Base-by-base conservation (phyloP, 2,888 invertebrate genomes). In the Pammene fasciana region DNA sequence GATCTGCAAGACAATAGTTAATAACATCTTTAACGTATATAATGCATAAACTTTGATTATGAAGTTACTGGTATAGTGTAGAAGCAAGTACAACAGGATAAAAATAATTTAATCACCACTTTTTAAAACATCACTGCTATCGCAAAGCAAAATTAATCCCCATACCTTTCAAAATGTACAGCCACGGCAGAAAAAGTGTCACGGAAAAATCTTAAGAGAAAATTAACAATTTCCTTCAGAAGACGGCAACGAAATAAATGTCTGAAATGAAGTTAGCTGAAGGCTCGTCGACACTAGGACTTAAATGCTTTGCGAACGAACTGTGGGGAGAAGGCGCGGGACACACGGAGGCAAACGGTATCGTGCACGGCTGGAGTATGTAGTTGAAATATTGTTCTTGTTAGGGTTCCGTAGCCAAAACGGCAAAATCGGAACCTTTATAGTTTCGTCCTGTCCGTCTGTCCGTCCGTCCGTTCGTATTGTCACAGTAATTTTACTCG, bases 211-310 rank as follows among this genome's bases (percentile, higher is more conserved):
- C 48, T 50, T 68, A 0, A 6, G 14, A 36, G 48, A 36, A 67
- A 65, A 59, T 43, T 41, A 18, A 11, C 48, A 62, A 68, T 34
- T 68, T 56, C 54, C 61, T 62, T 18, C 55, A 56, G 50, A 16
- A 36, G 43, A 26, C 26, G 14, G 41, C 48, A 57, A 64, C 36
- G 48, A 57, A 62, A 68, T 68, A 68, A 68, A 68, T 62, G 61
- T 62, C n/a, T 16, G 48, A 16, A 48, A 56, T 41, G 46, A 26
- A 62, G 55, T 62, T 62, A 62, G 61, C 38, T 11, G 57, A 57
- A 48, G 5, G 18, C 9, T 9, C 34, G 34, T 16, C 26, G 61
- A 55, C 46, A n/a, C 67, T 48, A 41, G 16, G 62, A 14, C 62
- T 64, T 68, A 64, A 68, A 57, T 64, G 62, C 43, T 48, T 6